Evolutionary conservation across 2,113 vertebrate genomes (phyloP), one percentile per base, ranked within the genome.

Genomic region (Poicephalus gulielmi): DNA sequence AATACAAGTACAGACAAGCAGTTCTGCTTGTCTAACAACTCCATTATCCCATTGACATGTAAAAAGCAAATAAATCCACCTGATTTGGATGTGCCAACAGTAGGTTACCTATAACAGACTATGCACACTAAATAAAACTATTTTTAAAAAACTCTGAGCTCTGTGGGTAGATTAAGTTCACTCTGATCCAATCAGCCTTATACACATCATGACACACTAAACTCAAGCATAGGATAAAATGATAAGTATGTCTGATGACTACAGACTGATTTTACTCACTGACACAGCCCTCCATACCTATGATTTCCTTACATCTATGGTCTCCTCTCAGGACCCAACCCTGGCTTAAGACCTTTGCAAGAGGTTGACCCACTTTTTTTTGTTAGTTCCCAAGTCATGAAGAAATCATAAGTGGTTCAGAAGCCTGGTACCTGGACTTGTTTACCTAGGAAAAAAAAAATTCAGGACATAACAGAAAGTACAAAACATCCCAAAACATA

Each of bases 251-350:
- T 37, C n/a, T 55, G 57, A 46, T 20, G 37, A 63, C 14, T 57
- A 57, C 27, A 70, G 53, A 52, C 44, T 4, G 47, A 63, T 13
- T 69, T 22, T 84, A 52, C 11, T 83, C 13, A 80, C 20, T 47
- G 47, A 43, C 33, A 77, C 28, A 76, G 37, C 24, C 18, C 63
- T 80, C 33, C 63, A 77, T 63, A 68, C 23, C 47, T 68, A 18
- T 15, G 31, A 60, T 33, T 73, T 24, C 20, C 25, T 3, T 1
- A 31, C 33, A 10, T 2, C 6, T 10, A 66, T 1, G 1, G 15
- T 24, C 27, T 52, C 28, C 43, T 64, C 66, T 82, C 43, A 39
- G 62, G 43, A 53, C 57, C 70, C 43, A 33, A 64, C 75, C 53
- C 41, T 41, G 24, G 35, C 18, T 71, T 74, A 80, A 76, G 43